A percentile compares a stretch with the other conserved stretches of the same genome.
Evolutionary conservation across 2,888 invertebrate species (phyloP).

Genomic region (Xestia c-nigrum): DNA sequence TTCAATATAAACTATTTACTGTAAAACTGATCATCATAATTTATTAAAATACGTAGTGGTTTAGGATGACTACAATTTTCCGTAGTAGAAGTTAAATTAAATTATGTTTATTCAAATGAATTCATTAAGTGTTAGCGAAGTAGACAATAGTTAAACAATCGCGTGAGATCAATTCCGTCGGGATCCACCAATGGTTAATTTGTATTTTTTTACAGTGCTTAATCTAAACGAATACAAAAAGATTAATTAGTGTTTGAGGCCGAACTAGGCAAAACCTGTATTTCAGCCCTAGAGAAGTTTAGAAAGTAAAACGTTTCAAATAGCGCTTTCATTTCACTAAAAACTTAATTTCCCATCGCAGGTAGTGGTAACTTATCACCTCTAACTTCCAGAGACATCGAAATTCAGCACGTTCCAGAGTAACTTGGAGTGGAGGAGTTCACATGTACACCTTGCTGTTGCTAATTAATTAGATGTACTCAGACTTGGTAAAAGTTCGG

Average conservation of each 20-base stretch:
- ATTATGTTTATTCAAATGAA: too few species aligned
- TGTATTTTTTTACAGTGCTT: too few species aligned
- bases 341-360: neutral
- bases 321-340: neutral
- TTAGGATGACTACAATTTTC: neutral
- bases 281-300: too few species aligned
- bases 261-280: too few species aligned
- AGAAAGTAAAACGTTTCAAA: neutral
- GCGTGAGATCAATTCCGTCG: too few species aligned
- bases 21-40: neutral
- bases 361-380: neutral
- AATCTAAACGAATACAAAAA: too few species aligned
- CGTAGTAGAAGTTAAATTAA: neutral
- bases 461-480: constrained; percentile 51
- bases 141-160: too few species aligned
- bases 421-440: constrained; percentile 18
- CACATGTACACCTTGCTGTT: constrained; percentile 6
- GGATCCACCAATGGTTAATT: too few species aligned
- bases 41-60: neutral
- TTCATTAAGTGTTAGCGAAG: too few species aligned
- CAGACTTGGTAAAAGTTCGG: constrained; percentile 31
- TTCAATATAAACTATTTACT: neutral
- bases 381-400: constrained; percentile 5
- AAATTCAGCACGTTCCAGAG: constrained; percentile 12
- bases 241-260: too few species aligned